Evolutionary conservation across 2,888 invertebrate species (phyloP), one percentile per base, ranked within the genome.

Genomic region (Drosophila merina): DNA sequence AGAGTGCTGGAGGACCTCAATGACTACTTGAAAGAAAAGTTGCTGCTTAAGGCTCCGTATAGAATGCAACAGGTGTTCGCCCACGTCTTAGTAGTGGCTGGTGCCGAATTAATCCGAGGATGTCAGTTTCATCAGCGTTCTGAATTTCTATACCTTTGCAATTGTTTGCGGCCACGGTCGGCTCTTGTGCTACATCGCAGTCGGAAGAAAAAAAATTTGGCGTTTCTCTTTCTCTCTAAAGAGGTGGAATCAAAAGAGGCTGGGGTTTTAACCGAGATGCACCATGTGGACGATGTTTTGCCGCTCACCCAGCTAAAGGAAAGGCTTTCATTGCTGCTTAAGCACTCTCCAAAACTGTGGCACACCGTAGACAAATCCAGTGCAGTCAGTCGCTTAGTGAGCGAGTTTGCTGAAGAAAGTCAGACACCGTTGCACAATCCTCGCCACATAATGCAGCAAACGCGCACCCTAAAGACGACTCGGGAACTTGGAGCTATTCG

Each of bases 131-230:
- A 50, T 0, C 80, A 81, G 42, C 33, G 48, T 7, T 55, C 68
- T 1, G 74, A 81, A 20, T 77, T 81, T 26, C 59, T 62, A 1
- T 80, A 81, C 28, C 57, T 81, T 0, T 84, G 84, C 45, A 76
- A 84, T 12, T 81, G 84, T 36, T 57, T 71, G 26, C 12, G 73
- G 10, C 74, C 80, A 5, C 71, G 68, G 1, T 52, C 67, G 5
- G 40, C 74, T 5, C 47, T 81, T 2, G 28, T 84, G 4, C 3
- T 84, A 6, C 1, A 72, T 8, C 66, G 57, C 0, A 77, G 62
- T 0, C 47, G 59, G 4, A 58, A 67, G 44, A 26, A 68, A 26
- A 30, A 59, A 20, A 28, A 25, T 6, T 50, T 71, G 0, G 25
- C 67, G 12, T 36, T 81, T 5, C 77, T 80, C 36, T 50, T 73